A percentile compares a stretch with the other conserved stretches of the same genome.
Conservation (phyloP, 2,113 vertebrate species). For the Columba livia region DNA sequence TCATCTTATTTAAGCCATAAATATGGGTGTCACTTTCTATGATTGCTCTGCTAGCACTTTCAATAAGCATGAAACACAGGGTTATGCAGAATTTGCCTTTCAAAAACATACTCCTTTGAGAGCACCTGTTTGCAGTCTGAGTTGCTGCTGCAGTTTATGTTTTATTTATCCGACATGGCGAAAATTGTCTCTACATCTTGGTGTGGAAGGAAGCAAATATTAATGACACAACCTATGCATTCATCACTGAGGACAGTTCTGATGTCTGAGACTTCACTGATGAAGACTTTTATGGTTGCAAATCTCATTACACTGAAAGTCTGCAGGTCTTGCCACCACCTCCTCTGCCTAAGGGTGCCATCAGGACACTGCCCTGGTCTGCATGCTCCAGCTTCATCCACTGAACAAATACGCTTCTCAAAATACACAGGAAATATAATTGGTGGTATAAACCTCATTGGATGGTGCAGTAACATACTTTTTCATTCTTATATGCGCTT, state of each 20-base stretch:
- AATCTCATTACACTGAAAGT: background rate
- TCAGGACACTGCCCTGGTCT: no score
- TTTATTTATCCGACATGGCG: background rate
- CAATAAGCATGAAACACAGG: background rate
- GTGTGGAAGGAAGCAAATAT: background rate
- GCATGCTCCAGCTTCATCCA: background rate
- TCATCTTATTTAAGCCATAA: background rate
- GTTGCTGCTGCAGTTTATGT: background rate
- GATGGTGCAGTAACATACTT: background rate
- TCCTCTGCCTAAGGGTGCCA: background rate
- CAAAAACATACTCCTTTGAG: background rate
- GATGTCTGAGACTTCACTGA: background rate
- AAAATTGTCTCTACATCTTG: background rate
- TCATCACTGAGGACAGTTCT: background rate
- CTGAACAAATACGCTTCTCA: rapidly evolving
- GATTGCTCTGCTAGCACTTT: background rate
- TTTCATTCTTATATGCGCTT: background rate
- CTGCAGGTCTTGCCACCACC: background rate
- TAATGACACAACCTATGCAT: background rate
- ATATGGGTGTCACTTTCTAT: background rate
- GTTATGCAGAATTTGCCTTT: background rate
- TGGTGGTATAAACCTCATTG: background rate
- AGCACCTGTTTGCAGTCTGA: background rate
- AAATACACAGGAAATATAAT: background rate
- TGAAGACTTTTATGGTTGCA: background rate